These are phyloP conservation scores for Caenorhabditis parvicauda DNA, from an alignment of 2,888 invertebrate genomes.

Conservation along the genomic window DNA sequence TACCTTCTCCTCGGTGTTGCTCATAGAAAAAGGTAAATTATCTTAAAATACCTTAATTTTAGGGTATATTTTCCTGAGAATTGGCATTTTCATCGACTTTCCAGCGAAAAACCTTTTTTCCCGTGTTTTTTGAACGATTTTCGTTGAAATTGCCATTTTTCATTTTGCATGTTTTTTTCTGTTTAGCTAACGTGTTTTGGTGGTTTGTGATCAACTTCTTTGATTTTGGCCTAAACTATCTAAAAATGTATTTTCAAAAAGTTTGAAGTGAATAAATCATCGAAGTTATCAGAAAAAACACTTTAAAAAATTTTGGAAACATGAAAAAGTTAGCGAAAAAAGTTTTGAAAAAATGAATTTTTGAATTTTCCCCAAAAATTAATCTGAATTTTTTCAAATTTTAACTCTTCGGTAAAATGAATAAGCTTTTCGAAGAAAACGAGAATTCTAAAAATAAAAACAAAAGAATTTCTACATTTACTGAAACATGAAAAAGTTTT, in stretches of 20 bases:
- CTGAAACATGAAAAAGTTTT: no score
- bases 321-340: no score
- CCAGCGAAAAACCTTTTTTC: background rate
- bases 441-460: no score
- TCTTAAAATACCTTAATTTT: background rate
- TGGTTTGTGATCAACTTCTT: background rate
- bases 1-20: constrained; percentile 64
- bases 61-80: background rate
- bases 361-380: no score
- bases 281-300: no score
- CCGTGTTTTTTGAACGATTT: background rate
- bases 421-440: no score
- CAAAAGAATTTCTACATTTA: no score
- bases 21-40: constrained; percentile 59
- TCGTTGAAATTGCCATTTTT: background rate
- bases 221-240: background rate
- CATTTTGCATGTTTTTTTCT: background rate
- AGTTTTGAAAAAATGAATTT: no score
- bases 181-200: background rate
- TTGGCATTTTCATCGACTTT: background rate
- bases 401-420: no score
- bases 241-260: constrained; percentile 2
- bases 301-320: no score
- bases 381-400: no score
- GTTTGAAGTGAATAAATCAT: no score